Evolutionary conservation across 1,140 invertebrate genomes (phyloP).

Genomic region (Drosophila equinoxialis): DNA sequence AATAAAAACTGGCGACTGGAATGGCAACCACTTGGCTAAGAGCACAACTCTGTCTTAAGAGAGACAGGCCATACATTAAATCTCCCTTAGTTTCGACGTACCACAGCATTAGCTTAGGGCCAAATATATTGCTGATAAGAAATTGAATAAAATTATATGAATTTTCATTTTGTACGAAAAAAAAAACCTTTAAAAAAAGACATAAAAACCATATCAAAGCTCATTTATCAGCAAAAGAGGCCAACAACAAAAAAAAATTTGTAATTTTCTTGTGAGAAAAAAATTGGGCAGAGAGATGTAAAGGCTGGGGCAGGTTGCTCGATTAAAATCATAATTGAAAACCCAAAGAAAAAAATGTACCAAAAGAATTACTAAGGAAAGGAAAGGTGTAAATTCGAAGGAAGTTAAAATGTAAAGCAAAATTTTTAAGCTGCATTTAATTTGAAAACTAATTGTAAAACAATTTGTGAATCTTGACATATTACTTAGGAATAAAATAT

Average conservation of each 20-base stretch:
- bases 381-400: slow-evolving; percentile 3
- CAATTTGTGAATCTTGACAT: no score
- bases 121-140: slow-evolving; percentile 63
- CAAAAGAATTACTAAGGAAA: neutral
- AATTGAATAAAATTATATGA: slow-evolving; percentile 80
- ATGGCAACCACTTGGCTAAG: slow-evolving; percentile 42
- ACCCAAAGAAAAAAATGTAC: slow-evolving; percentile 19
- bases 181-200: slow-evolving; percentile 36
- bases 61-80: neutral
- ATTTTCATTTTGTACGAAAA: slow-evolving; percentile 42
- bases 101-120: slow-evolving; percentile 55
- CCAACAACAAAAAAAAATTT: slow-evolving; percentile 37
- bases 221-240: slow-evolving; percentile 64
- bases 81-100: slow-evolving; percentile 8
- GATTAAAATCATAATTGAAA: slow-evolving; percentile 79
- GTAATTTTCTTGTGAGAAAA: slow-evolving; percentile 63
- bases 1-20: slow-evolving; percentile 78
- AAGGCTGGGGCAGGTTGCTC: slow-evolving; percentile 13
- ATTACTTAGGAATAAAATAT: no score
- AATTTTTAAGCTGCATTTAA: neutral
- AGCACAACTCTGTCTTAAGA: slow-evolving; percentile 49
- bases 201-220: slow-evolving; percentile 63
- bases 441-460: no score
- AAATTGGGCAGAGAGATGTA: slow-evolving; percentile 37
- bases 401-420: slow-evolving; percentile 4